Conservation (phyloP, 2,113 vertebrate species). For the Corythoichthys haematopterus region DNA sequence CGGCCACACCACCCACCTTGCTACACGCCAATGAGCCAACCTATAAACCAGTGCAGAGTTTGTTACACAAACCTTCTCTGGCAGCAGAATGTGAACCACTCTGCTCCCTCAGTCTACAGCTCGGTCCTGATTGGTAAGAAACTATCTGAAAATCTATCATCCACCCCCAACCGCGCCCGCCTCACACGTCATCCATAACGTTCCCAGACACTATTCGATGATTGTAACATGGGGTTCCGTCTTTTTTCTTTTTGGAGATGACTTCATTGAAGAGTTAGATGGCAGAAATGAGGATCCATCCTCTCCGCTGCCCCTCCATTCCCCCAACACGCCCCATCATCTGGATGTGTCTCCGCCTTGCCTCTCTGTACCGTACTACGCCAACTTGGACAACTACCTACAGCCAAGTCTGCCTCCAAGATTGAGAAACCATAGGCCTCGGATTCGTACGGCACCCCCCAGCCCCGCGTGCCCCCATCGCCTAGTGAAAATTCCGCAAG, state of each 20-base stretch:
- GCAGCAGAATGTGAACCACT: constrained; percentile 45
- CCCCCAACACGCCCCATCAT: background rate
- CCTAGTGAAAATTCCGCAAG: background rate
- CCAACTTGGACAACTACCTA: constrained; percentile 11
- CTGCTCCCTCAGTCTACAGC: constrained; percentile 45
- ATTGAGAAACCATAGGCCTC: constrained; percentile 17
- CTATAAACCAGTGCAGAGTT: constrained; percentile 25
- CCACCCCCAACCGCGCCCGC: background rate
- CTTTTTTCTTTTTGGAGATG: constrained; percentile 50
- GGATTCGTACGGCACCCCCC: constrained; percentile 53
- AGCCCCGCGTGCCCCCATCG: constrained; percentile 48
- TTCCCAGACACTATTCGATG: background rate
- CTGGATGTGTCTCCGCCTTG: constrained; percentile 30
- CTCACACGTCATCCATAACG: constrained; percentile 16
- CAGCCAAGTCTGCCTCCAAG: constrained; percentile 5
- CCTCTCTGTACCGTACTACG: constrained; percentile 25
- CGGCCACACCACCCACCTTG: background rate
- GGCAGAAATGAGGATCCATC: constrained; percentile 8
- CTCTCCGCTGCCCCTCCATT: background rate
- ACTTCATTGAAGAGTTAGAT: constrained; percentile 38
- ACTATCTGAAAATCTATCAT: background rate
- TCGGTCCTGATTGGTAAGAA: constrained; percentile 65
- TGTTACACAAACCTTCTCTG: constrained; percentile 40
- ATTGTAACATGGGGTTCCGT: constrained; percentile 6
- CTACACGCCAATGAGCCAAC: constrained; percentile 7